Base-by-base conservation (phyloP, 2,888 invertebrate species). In the Ferdinandea cuprea region DNA sequence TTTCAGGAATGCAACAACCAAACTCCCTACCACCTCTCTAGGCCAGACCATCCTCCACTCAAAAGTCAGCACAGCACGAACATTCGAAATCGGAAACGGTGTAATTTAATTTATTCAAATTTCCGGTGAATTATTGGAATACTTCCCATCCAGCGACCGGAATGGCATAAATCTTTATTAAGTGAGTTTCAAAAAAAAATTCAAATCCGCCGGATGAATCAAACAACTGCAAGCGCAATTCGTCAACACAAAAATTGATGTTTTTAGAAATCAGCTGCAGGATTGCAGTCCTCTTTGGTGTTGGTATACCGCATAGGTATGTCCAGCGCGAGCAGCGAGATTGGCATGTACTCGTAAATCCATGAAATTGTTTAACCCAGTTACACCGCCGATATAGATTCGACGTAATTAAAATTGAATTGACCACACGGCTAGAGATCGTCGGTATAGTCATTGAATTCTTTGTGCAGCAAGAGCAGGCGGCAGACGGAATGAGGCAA, bases 31-130 rank as follows among this genome's bases (percentile, higher is more conserved):
- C n/a, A n/a, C n/a, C n/a, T n/a, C n/a, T n/a, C n/a, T n/a, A n/a
- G n/a, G n/a, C n/a, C n/a, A n/a, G n/a, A n/a, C n/a, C n/a, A n/a
- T n/a, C n/a, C n/a, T 25, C 8, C 15, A 11, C 1, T 3, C 52
- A 9, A 9, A 15, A 17, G 1, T 48, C 4, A 6, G 8, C n/a
- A 13, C 13, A 40, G 25, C 50, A 59, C 40, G 59, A 35, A 32
- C 17, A 35, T 9, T 52, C 66, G 13, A 40, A 54, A 72, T 72
- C 71, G 76, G 76, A 81, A 81, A 46, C 46, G 63, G 56, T 59
- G 30, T 68, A 78, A 83, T 73, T 78, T 68, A 61, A 66, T 83
- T 37, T 48, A 77, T 83, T 83, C 77, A 52, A 77, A 78, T 73
- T 83, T 83, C 83, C 83, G 77, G 83, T 56, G 50, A 72, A 77